phyloP scores from a whole-genome alignment of 2,113 vertebrate genomes.

The Pandion haliaetus region DNA sequence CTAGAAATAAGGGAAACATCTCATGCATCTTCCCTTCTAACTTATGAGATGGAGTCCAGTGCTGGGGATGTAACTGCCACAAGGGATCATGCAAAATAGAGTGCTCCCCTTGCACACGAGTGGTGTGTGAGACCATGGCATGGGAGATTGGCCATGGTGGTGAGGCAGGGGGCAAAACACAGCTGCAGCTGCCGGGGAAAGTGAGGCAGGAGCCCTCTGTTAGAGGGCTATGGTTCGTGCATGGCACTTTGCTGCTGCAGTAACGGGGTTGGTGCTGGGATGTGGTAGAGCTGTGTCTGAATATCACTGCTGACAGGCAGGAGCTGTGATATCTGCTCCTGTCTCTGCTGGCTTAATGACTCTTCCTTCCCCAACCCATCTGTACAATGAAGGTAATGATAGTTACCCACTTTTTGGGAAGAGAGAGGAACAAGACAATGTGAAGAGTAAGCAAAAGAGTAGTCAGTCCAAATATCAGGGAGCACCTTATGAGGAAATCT shows the following conservation, averaged over 20 bases:
- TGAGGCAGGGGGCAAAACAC: not conserved
- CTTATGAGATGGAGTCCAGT: not conserved
- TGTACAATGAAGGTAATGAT: not conserved
- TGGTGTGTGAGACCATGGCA: not conserved
- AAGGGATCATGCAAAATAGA: not conserved
- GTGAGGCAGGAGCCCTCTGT: not conserved
- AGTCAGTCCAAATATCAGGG: not conserved
- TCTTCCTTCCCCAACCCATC: not conserved
- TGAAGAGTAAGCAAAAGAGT: not conserved
- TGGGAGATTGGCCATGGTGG: not conserved
- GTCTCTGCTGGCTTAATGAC: not conserved
- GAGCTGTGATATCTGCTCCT: not conserved
- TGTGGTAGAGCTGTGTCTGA: not conserved
- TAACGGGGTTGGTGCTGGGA: not conserved
- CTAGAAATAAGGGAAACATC: not conserved
- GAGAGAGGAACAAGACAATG: not conserved
- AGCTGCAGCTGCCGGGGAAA: not conserved
- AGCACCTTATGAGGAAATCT: not conserved
- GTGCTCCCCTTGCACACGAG: not conserved
- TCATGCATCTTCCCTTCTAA: not conserved
- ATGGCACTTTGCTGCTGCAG: not conserved
- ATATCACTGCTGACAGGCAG: accelerated
- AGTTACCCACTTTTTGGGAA: not conserved
- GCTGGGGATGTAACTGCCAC: not conserved
- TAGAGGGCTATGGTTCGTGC: not conserved